Evolutionary conservation across 2,113 vertebrate genomes (phyloP).

Genomic region (Vidua chalybeata): DNA sequence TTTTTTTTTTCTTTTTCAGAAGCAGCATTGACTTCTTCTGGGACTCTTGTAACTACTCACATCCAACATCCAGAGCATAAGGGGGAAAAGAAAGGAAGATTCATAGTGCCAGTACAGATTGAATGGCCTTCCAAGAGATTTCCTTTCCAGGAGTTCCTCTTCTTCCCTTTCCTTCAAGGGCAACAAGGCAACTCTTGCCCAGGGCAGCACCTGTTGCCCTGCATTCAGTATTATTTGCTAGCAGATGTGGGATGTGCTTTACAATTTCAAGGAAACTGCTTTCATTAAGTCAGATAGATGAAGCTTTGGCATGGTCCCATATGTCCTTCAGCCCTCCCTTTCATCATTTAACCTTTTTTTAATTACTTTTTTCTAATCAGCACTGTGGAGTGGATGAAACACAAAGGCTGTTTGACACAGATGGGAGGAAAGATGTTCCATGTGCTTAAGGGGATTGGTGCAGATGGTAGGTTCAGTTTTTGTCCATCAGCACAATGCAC

Average conservation of each 20-base stretch:
- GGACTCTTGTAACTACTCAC: background rate
- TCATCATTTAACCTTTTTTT: background rate
- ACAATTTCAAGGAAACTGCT: background rate
- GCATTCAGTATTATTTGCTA: background rate
- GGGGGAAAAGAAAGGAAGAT: background rate
- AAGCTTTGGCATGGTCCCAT: background rate
- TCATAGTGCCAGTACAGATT: background rate
- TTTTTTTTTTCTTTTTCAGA: background rate
- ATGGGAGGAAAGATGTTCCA: background rate
- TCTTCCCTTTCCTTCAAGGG: background rate
- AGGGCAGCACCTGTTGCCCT: background rate
- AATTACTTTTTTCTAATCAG: background rate
- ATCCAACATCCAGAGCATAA: background rate
- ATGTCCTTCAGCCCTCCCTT: background rate
- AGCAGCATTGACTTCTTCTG: background rate
- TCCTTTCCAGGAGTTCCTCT: background rate
- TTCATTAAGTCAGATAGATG: background rate
- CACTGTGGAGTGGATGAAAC: background rate
- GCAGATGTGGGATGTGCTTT: background rate
- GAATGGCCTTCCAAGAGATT: background rate
- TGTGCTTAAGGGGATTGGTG: background rate
- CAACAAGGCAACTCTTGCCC: background rate
- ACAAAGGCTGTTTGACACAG: background rate
- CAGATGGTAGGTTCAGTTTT: constrained; percentile 7
- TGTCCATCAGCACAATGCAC: background rate